phyloP scores from a whole-genome alignment of 2,888 invertebrate genomes.

The Notodonta ziczac region DNA sequence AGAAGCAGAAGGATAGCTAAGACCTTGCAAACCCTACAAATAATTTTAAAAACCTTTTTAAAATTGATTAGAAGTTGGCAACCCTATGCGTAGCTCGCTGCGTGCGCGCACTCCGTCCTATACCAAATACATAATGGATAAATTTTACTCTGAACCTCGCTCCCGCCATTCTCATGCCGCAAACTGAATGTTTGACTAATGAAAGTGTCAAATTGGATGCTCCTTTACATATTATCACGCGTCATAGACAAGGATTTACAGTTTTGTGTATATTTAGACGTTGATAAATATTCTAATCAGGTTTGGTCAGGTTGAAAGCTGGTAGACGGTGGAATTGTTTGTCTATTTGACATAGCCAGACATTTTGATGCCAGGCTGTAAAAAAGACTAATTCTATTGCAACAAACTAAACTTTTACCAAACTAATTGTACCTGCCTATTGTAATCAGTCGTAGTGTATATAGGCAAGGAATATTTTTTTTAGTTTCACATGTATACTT shows the following conservation, averaged over 20 bases:
- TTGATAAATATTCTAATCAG: not conserved
- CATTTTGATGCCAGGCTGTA: too few relatives aligned
- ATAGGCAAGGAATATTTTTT: too few relatives aligned
- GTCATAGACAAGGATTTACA: constrained; percentile 2
- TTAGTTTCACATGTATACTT: too few relatives aligned
- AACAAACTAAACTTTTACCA: too few relatives aligned
- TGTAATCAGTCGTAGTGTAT: too few relatives aligned
- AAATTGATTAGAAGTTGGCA: constrained; percentile 13
- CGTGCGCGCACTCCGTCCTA: constrained; percentile 44
- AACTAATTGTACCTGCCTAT: too few relatives aligned
- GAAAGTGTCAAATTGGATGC: constrained; percentile 27
- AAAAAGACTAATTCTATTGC: too few relatives aligned
- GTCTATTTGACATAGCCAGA: too few relatives aligned
- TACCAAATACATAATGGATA: constrained; percentile 77
- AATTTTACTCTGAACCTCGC: constrained; percentile 53
- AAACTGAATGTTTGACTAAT: constrained; percentile 46
- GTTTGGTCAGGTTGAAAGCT: not conserved
- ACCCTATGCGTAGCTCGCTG: constrained; percentile 33
- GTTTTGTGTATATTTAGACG: not conserved
- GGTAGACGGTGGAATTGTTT: not conserved
- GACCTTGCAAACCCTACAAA: too few relatives aligned
- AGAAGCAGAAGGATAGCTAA: too few relatives aligned
- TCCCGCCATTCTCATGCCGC: constrained; percentile 51
- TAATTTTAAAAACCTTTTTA: not conserved
- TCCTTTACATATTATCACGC: constrained; percentile 28